Percentiles rank a stretch among this genome's conserved stretches.
Evolutionary conservation across 2,888 invertebrate genomes (phyloP).

Genomic region (Clitarchus hookeri): DNA sequence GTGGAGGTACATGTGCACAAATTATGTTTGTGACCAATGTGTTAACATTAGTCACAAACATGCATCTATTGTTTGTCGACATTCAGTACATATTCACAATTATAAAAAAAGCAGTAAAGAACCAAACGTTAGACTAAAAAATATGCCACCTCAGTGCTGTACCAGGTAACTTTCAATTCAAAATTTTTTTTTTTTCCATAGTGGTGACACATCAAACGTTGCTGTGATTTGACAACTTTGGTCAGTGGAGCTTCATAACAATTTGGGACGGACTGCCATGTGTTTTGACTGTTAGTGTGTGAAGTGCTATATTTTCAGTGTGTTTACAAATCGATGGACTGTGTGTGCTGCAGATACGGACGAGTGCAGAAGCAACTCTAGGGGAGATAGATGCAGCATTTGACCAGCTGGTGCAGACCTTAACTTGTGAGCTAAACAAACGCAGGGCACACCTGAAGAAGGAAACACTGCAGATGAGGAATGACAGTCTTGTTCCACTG

Average conservation of each 20-base stretch:
- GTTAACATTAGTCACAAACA: too few relatives aligned
- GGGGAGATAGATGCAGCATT: constrained; percentile 49
- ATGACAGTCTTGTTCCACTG: constrained; percentile 53
- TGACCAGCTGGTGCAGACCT: constrained; percentile 46
- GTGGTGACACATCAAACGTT: too few relatives aligned
- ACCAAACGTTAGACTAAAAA: too few relatives aligned
- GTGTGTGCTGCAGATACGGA: constrained; percentile 36
- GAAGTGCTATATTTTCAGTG: neutral
- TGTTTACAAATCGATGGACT: neutral
- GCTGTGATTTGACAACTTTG: too few relatives aligned
- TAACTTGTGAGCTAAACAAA: constrained; percentile 48
- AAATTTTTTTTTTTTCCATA: too few relatives aligned
- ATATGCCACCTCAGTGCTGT: too few relatives aligned
- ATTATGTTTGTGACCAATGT: neutral
- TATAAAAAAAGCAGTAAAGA: too few relatives aligned
- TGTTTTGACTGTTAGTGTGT: neutral
- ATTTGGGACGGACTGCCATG: too few relatives aligned
- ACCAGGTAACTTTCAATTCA: too few relatives aligned
- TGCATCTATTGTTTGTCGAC: too few relatives aligned
- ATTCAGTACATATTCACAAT: too few relatives aligned
- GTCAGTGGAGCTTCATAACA: too few relatives aligned
- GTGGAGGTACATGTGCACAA: neutral
- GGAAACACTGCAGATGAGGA: constrained; percentile 39
- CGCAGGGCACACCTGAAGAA: constrained; percentile 48
- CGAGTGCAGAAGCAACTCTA: constrained; percentile 50